phyloP scores from a whole-genome alignment of 1,140 invertebrate genomes.

The Prorops nasuta region DNA sequence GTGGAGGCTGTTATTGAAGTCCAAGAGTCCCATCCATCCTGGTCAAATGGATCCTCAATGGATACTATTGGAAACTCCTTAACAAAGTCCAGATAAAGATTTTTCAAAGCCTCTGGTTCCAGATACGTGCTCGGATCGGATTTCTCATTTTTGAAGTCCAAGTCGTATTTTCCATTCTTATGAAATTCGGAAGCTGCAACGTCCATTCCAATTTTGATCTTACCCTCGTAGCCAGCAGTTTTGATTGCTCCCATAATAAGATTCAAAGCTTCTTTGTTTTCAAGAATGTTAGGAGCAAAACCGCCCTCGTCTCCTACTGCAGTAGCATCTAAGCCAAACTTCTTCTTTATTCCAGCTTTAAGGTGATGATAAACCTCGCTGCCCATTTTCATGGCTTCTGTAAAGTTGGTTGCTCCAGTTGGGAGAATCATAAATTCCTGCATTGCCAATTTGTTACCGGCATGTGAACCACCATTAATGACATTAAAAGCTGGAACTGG shows the following conservation, averaged over 20 bases:
- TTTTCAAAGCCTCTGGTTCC: slow-evolving; percentile 75
- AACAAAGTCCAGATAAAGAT: slow-evolving; percentile 89
- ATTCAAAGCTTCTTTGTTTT: slow-evolving; percentile 90
- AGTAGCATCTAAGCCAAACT: slow-evolving; percentile 93
- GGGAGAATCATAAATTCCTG: slow-evolving; percentile 96
- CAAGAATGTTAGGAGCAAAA: slow-evolving; percentile 97
- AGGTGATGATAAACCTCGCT: slow-evolving; percentile 96
- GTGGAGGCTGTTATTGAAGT: slow-evolving; percentile 75
- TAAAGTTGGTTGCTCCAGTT: slow-evolving; percentile 83
- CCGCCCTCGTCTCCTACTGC: slow-evolving; percentile 99
- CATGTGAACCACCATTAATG: slow-evolving; percentile 98
- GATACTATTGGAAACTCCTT: slow-evolving; percentile 95
- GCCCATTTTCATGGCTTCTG: slow-evolving; percentile 98
- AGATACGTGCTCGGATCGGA: slow-evolving; percentile 80
- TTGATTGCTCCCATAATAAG: slow-evolving; percentile 90
- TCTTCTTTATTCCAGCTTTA: slow-evolving; percentile 93
- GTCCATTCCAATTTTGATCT: slow-evolving; percentile 94
- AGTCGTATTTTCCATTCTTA: slow-evolving; percentile 86
- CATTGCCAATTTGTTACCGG: slow-evolving; percentile 98
- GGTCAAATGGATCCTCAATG: slow-evolving; percentile 98
- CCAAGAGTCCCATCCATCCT: slow-evolving; percentile 97
- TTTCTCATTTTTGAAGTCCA: slow-evolving; percentile 96
- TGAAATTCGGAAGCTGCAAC: slow-evolving; percentile 97
- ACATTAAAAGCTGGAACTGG: slow-evolving; percentile 99
- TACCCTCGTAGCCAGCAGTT: slow-evolving; percentile 62